phyloP scores from a whole-genome alignment of 1,140 invertebrate species.

The Camponotus pennsylvanicus region DNA sequence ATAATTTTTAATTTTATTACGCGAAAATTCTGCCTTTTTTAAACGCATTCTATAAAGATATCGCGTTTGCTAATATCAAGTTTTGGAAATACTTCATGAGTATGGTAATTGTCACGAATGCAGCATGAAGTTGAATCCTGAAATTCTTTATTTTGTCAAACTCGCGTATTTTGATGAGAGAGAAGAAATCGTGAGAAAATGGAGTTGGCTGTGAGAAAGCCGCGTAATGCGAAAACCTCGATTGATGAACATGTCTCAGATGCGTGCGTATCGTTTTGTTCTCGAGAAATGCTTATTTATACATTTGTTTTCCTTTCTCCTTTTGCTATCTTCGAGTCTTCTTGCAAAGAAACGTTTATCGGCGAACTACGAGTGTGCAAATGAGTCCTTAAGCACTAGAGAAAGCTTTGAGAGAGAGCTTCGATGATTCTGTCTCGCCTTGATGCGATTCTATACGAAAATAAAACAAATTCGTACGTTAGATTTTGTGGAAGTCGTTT shows the following conservation, averaged over 20 bases:
- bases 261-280: constrained; percentile 6
- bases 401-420: constrained; percentile 25
- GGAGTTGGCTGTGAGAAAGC: not conserved
- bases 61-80: not conserved
- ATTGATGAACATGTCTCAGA: not conserved
- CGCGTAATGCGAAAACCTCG: not conserved
- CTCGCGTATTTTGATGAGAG: not conserved
- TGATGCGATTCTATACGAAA: constrained; percentile 72
- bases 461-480: constrained; percentile 79
- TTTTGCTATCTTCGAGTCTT: constrained; percentile 9
- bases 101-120: not conserved
- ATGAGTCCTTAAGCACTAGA: constrained; percentile 23
- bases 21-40: not conserved
- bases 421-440: constrained; percentile 71
- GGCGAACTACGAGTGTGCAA: constrained; percentile 13
- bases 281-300: constrained; percentile 4
- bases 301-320: constrained; percentile 9
- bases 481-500: constrained; percentile 80
- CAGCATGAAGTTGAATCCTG: not conserved
- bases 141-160: constrained; percentile 6
- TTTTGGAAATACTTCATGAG: not conserved
- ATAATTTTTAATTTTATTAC: not conserved
- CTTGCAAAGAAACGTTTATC: constrained; percentile 9
- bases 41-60: not conserved
- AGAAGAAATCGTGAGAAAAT: not conserved